These are phyloP conservation scores for Cyanoramphus novaezelandiae DNA, from an alignment of 2,113 vertebrate species.

Conservation along the genomic window DNA sequence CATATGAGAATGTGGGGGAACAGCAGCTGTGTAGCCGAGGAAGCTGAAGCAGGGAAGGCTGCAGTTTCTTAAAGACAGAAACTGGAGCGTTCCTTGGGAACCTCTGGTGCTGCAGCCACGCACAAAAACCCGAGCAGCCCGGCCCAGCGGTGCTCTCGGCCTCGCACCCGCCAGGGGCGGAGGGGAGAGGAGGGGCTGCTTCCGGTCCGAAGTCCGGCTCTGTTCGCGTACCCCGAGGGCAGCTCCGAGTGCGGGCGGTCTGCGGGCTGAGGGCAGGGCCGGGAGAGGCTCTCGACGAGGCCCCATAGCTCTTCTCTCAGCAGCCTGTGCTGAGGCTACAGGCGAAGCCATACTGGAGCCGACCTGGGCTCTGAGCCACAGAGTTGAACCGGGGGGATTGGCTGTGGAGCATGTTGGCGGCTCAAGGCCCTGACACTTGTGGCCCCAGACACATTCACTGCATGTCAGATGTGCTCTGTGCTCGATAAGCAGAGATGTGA, in stretches of 20 bases:
- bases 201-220: accelerated
- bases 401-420: not conserved
- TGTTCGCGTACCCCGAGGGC: too few species aligned
- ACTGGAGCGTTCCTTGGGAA: not conserved
- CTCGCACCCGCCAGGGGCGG: not conserved
- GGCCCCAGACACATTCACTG: accelerated
- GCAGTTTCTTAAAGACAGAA: not conserved
- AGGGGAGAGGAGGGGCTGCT: not conserved
- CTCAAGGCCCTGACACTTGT: accelerated
- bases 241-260: not conserved
- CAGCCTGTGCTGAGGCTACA: not conserved
- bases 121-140: accelerated
- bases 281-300: too few species aligned
- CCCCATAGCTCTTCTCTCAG: not conserved
- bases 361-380: accelerated
- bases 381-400: not conserved
- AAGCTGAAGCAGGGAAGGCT: not conserved
- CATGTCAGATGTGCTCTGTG: accelerated
- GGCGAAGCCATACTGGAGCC: not conserved
- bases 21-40: not conserved
- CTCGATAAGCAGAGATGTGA: not conserved
- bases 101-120: accelerated
- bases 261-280: not conserved
- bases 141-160: too few species aligned
- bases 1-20: accelerated